Conservation (phyloP, 2,888 invertebrate genomes). For the Diploptera punctata region DNA sequence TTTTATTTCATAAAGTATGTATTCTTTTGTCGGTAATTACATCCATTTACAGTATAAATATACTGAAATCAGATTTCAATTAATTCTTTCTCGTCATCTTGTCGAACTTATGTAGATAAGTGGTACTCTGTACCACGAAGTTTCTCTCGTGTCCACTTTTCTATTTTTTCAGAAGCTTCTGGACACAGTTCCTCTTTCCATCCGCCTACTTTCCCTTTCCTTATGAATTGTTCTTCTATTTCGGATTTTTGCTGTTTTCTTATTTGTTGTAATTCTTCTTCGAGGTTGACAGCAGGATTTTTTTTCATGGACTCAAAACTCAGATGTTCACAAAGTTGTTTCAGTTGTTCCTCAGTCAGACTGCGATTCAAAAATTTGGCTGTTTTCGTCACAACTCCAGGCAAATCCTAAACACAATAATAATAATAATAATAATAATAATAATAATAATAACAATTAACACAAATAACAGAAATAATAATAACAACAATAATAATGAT, state of each 20-base stretch:
- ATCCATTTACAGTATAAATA: no score
- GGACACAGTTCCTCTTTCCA: background rate
- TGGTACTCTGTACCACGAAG: no score
- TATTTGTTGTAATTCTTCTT: constrained; percentile 47
- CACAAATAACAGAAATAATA: no score
- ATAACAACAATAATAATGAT: no score
- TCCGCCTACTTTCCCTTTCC: background rate
- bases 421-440: no score
- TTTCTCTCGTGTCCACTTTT: background rate
- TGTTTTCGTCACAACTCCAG: constrained; percentile 53
- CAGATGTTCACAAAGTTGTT: constrained; percentile 52
- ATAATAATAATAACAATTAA: no score
- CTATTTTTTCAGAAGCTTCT: background rate
- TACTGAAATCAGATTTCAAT: no score
- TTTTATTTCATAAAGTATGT: no score
- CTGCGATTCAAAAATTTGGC: constrained; percentile 55
- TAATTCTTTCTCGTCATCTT: no score
- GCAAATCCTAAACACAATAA: constrained; percentile 56
- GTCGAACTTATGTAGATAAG: no score
- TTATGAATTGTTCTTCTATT: background rate
- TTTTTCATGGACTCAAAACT: constrained; percentile 60
- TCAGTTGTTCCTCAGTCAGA: constrained; percentile 52
- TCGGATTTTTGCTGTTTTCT: no score
- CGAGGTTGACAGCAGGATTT: constrained; percentile 58
- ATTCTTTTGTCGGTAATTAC: no score